Evolutionary conservation across 2,113 vertebrate genomes (phyloP).

Genomic region (Athene cunicularia): DNA sequence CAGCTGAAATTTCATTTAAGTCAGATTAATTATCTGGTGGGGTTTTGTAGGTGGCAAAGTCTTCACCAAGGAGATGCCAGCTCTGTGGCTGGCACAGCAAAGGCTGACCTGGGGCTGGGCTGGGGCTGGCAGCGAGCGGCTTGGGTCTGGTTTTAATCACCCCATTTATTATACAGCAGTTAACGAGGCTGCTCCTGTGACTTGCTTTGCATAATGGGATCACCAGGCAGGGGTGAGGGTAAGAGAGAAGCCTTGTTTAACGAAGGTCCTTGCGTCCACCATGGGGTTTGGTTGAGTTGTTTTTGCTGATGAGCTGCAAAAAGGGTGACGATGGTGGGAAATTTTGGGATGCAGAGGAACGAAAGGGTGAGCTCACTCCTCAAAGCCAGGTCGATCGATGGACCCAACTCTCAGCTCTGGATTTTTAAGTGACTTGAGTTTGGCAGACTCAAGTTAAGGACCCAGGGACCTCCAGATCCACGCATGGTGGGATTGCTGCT

Average conservation of each 20-base stretch:
- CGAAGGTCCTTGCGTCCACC: neutral
- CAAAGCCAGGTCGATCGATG: neutral
- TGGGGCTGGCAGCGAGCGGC: neutral
- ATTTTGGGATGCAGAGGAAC: neutral
- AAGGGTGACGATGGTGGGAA: accelerated
- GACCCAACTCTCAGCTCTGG: neutral
- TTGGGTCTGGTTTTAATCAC: neutral
- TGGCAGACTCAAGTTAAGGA: neutral
- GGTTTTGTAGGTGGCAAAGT: neutral
- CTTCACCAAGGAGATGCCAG: neutral
- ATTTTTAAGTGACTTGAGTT: neutral
- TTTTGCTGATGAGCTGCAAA: neutral
- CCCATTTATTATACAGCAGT: neutral
- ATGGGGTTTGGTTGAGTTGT: accelerated
- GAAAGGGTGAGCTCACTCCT: neutral
- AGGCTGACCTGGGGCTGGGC: neutral
- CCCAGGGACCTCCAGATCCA: neutral
- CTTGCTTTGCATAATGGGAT: neutral
- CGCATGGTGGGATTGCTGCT: neutral
- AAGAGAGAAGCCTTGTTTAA: neutral
- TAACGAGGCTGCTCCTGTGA: neutral
- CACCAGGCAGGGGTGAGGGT: neutral
- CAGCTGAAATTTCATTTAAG: neutral
- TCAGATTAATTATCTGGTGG: neutral
- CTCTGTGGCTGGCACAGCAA: neutral